Evolutionary conservation across 2,888 invertebrate species (phyloP), one percentile per base, ranked within the genome.

Genomic region (Linnaemya tessellans): DNA sequence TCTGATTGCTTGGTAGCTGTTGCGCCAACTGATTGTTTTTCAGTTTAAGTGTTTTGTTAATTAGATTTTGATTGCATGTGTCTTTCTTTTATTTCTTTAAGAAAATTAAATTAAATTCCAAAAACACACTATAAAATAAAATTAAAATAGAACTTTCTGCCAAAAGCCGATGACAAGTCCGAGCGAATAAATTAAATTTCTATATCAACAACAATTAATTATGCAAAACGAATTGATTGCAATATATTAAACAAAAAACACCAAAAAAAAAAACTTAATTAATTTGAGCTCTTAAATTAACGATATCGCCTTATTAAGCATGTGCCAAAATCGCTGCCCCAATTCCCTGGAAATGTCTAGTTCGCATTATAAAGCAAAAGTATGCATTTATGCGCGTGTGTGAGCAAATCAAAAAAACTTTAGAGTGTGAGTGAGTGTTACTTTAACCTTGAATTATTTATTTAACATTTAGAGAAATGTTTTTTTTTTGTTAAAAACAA

Each of bases 381-480:
- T 35, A 18, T 51, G 49, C 20, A 51, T 51, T 18, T 8, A 20
- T n/a, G 8, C 18, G 9, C 8, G 15, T 35, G 18, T 38, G 13
- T 20, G 30, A 30, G 30, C 30, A 41, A 41, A 10, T 35, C 18
- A n/a, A 30, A 30, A n/a, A 2, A 30, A 30, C 30, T 2, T 5
- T 49, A 18, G 15, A n/a, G 46, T 49, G n/a, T 49, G 46, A n/a
- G 5, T 9, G 13, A 18, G 30, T 38, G 43, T 43, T 56, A 41
- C 25, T 71, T 58, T 70, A 54, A 70, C 70, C 70, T 70, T 70
- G 56, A 70, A 49, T 49, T 62, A 15, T 62, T 74, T 35, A n/a
- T 60, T 60, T 58, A 35, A 60, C 13, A 73, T 62, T 73, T 49
- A 38, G 62, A 60, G 20, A 62, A 62, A 46, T n/a, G n/a, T 65